Base-by-base conservation (phyloP, 2,113 vertebrate species). In the Anoura caudifer region DNA sequence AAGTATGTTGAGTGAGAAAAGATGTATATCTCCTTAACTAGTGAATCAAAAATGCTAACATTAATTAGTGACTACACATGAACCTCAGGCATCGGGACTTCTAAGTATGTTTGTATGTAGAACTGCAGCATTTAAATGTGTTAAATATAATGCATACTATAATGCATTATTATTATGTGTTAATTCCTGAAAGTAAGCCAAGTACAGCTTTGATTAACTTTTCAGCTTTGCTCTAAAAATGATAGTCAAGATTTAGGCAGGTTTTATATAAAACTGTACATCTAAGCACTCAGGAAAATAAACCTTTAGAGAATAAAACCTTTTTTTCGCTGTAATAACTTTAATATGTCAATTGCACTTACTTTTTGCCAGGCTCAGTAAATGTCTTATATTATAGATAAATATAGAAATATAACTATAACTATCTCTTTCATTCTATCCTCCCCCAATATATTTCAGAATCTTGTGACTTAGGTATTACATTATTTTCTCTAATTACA, bases 151-250 rank as follows among this genome's bases (percentile, higher is more conserved):
- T 4, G 31, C 28, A 87, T 43, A 43, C 26, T 38, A 38, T 3
- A 36, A 56, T 4, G 45, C 65, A 80, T 10, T 50, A 87, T 43
- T 83, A 5, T 84, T 61, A 56, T 26, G 61, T 87, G 84, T 33
- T 80, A 93, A 65, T 70, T 87, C 38, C 75, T 87, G 10, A 80
- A 93, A 92, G 72, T 91, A 89, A 87, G 26, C 50, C 38, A 95
- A 94, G 4, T 19, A 45, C 16, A n/a, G 31, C n/a, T 86, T 45
- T 69, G 45, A 84, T 83, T 82, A 69, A 82, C 17, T 87, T 92
- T 59, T 38, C 90, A 91, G 80, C 28, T 85, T 85, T 33, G 33
- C 10, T 84, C 47, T 88, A 59, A 85, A 93, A 88, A 50, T n/a
- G 61, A 56, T 13, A 79, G 75, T 72, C 33, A 89, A 89, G 38